These are phyloP conservation scores for Chloropsis hardwickii DNA, from an alignment of 2,113 vertebrate genomes.

Conservation along the genomic window DNA sequence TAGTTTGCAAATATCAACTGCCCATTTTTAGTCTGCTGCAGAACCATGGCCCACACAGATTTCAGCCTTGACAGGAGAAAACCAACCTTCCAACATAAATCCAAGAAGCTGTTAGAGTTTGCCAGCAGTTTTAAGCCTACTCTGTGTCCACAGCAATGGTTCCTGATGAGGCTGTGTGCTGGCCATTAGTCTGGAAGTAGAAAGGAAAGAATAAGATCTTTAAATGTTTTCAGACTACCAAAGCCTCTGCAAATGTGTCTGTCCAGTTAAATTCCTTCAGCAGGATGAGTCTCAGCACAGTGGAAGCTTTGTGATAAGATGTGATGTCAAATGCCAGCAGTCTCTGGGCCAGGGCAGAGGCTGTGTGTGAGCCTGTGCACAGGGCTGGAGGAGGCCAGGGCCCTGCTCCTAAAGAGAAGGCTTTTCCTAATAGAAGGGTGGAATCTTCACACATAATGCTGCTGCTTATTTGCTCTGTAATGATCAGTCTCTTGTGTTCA, in stretches of 20 bases:
- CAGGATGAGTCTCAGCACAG: not conserved
- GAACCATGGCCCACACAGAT: not conserved
- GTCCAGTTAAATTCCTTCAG: not conserved
- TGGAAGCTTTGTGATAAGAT: not conserved
- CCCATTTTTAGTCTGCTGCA: not conserved
- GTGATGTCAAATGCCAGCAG: not conserved
- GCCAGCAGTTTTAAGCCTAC: not conserved
- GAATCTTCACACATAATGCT: not conserved
- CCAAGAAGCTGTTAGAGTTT: not conserved
- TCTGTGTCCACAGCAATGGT: not conserved
- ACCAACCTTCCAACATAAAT: not conserved
- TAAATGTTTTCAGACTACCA: not conserved
- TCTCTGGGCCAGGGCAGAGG: not conserved
- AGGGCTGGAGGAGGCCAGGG: not conserved
- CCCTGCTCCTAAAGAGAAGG: not conserved
- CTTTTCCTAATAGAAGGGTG: constrained; percentile 14
- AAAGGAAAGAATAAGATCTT: not conserved
- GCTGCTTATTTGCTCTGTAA: not conserved
- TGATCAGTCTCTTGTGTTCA: not conserved
- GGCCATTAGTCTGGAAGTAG: not conserved
- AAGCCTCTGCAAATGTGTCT: not conserved
- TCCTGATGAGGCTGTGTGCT: not conserved
- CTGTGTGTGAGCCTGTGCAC: not conserved
- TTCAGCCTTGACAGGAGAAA: not conserved
- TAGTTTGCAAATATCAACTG: not conserved